Conservation (phyloP, 2,113 vertebrate genomes). For the Poecile atricapillus region DNA sequence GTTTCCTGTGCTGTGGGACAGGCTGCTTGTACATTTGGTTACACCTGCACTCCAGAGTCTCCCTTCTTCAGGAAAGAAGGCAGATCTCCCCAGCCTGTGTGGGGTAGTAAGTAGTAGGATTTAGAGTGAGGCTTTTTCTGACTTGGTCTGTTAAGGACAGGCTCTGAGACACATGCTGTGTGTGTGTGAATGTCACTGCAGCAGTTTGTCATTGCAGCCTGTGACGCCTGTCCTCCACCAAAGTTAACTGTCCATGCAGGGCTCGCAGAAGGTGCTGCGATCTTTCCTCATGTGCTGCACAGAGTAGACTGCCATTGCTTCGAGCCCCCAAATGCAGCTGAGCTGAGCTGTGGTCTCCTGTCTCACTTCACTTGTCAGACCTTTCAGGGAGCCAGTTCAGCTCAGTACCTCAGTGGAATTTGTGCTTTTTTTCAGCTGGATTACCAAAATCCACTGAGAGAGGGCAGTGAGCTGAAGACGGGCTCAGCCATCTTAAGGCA, state of each 20-base stretch:
- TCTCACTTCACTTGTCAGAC: not conserved
- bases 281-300: not conserved
- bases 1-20: not conserved
- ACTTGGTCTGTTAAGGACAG: not conserved
- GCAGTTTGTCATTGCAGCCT: constrained; percentile 17
- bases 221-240: not conserved
- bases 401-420: not conserved
- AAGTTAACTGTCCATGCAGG: not conserved
- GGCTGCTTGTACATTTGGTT: not conserved
- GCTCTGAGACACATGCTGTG: not conserved
- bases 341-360: not conserved
- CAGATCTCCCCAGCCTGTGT: not conserved
- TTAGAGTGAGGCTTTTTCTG: not conserved
- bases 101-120: not conserved
- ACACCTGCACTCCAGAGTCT: accelerated
- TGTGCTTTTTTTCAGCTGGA: not conserved
- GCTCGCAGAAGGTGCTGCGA: accelerated
- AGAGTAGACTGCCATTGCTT: not conserved
- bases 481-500: not conserved
- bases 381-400: not conserved
- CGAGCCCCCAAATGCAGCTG: not conserved
- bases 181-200: constrained; percentile 21
- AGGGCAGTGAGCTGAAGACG: not conserved
- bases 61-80: not conserved
- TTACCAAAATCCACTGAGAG: not conserved